These are phyloP conservation scores for Morinoia aosen DNA, from an alignment of 2,888 invertebrate genomes.

Conservation along the genomic window DNA sequence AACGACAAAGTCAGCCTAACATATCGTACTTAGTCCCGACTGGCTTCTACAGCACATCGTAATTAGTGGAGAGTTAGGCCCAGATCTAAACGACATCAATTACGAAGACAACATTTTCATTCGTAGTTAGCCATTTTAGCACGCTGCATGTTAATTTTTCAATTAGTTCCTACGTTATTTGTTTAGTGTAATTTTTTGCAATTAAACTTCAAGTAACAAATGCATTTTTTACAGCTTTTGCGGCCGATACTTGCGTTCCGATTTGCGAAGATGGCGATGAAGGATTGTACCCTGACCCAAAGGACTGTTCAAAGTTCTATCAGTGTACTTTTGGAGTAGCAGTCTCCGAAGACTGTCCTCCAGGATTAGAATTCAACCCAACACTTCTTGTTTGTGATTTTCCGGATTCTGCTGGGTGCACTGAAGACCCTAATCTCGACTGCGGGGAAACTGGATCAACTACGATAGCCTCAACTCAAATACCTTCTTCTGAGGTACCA, in stretches of 20 bases:
- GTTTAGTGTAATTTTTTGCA: too few species aligned
- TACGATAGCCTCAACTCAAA: not conserved
- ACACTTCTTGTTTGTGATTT: not conserved
- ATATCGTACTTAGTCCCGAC: too few species aligned
- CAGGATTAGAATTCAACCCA: not conserved
- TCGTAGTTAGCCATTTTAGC: too few species aligned
- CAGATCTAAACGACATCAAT: too few species aligned
- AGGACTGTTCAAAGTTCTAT: slow-evolving; percentile 6
- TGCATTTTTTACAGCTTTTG: not conserved
- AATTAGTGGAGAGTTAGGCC: too few species aligned
- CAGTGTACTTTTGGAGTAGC: not conserved
- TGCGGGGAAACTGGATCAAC: not conserved
- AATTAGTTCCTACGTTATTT: too few species aligned
- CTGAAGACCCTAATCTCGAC: slow-evolving; percentile 1
- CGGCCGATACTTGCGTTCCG: not conserved
- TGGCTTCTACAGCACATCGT: too few species aligned
- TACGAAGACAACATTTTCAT: too few species aligned
- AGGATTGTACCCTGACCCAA: not conserved
- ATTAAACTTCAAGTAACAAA: not conserved
- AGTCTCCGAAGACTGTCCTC: not conserved
- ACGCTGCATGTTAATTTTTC: too few species aligned
- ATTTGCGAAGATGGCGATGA: not conserved
- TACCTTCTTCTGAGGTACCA: not conserved
- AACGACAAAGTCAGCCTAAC: too few species aligned
- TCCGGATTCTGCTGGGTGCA: not conserved